Conservation (phyloP, 2,797 vertebrate genomes). For the Amniataba percoides region DNA sequence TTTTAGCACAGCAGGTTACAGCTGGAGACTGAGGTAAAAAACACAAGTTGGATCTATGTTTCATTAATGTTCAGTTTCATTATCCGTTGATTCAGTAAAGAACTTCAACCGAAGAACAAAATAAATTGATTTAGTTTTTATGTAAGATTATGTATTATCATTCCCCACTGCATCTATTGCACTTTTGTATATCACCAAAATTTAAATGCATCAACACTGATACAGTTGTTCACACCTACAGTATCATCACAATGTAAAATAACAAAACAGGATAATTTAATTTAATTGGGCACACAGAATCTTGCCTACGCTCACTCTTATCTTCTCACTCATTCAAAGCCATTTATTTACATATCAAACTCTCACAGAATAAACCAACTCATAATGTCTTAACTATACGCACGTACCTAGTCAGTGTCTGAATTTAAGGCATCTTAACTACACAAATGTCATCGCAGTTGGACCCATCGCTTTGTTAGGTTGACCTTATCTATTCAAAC, state of each 20-base stretch:
- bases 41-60: slow-evolving; percentile 18
- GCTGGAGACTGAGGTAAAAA: not conserved
- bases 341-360: slow-evolving; percentile 46
- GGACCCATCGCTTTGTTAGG: slow-evolving; percentile 34
- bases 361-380: slow-evolving; percentile 30
- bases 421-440: slow-evolving; percentile 15
- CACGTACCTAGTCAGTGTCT: not conserved
- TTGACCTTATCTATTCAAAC: slow-evolving; percentile 23
- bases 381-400: slow-evolving; percentile 10
- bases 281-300: not conserved
- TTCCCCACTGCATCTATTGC: slow-evolving; percentile 2
- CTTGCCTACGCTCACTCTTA: not conserved
- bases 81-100: slow-evolving; percentile 25
- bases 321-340: slow-evolving; percentile 22
- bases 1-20: slow-evolving; percentile 9
- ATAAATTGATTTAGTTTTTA: slow-evolving; percentile 4
- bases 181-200: not conserved
- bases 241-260: not conserved
- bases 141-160: not conserved
- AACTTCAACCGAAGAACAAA: not conserved
- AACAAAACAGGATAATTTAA: slow-evolving; percentile 2
- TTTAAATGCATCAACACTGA: not conserved
- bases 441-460: slow-evolving; percentile 33
- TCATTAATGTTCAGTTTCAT: slow-evolving; percentile 26
- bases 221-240: not conserved